These are phyloP conservation scores for Syngnathus acus DNA, from an alignment of 2,797 vertebrate genomes.

Conservation along the genomic window DNA sequence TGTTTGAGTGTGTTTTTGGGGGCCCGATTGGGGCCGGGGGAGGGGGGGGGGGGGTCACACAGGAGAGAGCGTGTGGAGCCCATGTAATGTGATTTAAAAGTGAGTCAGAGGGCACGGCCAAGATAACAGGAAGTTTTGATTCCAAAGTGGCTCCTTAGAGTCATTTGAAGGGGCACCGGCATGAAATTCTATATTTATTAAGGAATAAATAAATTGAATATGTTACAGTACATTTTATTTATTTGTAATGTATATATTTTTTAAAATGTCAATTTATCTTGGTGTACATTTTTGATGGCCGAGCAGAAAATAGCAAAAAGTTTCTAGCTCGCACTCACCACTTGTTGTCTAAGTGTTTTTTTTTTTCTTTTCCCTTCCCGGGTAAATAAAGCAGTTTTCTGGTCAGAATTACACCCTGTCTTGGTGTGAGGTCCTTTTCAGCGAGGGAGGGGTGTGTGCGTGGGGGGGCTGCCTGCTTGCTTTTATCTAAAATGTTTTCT, in stretches of 20 bases:
- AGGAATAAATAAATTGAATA: background rate
- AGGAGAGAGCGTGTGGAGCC: conserved; percentile 24
- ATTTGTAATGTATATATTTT: conserved; percentile 26
- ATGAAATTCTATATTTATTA: too few species aligned
- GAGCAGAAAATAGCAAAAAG: conserved; percentile 62
- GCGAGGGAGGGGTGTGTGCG: conserved; percentile 58
- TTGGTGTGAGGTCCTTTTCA: conserved; percentile 80
- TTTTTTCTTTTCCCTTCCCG: conserved; percentile 52
- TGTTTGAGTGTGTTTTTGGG: conserved; percentile 21
- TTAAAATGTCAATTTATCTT: conserved; percentile 49
- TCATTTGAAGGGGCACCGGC: too few species aligned
- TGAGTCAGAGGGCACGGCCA: conserved; percentile 53
- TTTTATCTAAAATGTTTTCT: conserved; percentile 81
- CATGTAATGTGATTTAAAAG: conserved; percentile 61
- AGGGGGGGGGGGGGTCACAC: background rate
- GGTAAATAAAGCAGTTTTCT: conserved; percentile 79
- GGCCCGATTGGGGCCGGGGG: background rate
- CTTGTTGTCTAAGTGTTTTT: conserved; percentile 71
- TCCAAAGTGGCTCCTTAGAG: conserved; percentile 18
- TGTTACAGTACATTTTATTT: background rate
- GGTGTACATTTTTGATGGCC: conserved; percentile 21
- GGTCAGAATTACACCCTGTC: conserved; percentile 78
- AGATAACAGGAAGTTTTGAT: conserved; percentile 29
- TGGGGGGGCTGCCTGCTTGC: conserved; percentile 39
- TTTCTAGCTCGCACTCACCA: conserved; percentile 41